These are phyloP conservation scores for Macquaria australasica DNA, from an alignment of 2,113 vertebrate genomes.

Conservation along the genomic window DNA sequence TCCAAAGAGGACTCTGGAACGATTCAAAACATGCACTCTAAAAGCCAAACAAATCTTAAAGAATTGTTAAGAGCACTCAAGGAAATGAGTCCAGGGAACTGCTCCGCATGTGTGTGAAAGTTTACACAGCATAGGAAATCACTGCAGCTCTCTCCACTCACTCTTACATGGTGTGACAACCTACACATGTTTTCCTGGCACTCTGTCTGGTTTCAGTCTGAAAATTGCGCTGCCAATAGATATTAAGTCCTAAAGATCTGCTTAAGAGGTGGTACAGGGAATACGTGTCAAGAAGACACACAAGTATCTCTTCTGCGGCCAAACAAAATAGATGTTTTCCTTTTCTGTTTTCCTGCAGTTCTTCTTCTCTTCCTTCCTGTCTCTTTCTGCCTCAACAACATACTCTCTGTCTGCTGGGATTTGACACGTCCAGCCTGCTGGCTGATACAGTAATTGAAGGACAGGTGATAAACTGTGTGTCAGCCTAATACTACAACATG, in stretches of 20 bases:
- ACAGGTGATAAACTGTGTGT: conserved; percentile 54
- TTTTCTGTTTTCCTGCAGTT: conserved; percentile 8
- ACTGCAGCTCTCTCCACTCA: conserved; percentile 16
- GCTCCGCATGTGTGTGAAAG: conserved; percentile 42
- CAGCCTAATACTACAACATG: conserved; percentile 16
- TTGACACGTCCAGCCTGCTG: conserved; percentile 15
- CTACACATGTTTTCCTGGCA: conserved; percentile 42
- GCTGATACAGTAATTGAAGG: conserved; percentile 50
- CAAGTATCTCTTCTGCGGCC: conserved; percentile 22
- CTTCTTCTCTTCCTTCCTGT: not conserved
- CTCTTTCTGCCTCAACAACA: not conserved
- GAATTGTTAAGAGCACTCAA: conserved; percentile 44
- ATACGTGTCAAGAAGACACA: conserved; percentile 29
- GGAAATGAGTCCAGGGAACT: conserved; percentile 50
- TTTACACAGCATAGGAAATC: conserved; percentile 48
- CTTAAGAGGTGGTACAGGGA: conserved; percentile 22
- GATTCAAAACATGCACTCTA: conserved; percentile 15
- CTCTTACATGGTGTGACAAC: conserved; percentile 44
- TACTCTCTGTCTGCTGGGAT: conserved; percentile 21
- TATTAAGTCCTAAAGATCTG: conserved; percentile 41
- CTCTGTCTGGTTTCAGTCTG: conserved; percentile 35
- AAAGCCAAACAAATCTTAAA: conserved; percentile 56
- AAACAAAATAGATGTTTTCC: conserved; percentile 32
- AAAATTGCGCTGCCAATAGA: conserved; percentile 49
- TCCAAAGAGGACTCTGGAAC: conserved; percentile 21